These are phyloP conservation scores for Brachionus manjavacas DNA, from an alignment of 1,140 invertebrate genomes.

Conservation along the genomic window DNA sequence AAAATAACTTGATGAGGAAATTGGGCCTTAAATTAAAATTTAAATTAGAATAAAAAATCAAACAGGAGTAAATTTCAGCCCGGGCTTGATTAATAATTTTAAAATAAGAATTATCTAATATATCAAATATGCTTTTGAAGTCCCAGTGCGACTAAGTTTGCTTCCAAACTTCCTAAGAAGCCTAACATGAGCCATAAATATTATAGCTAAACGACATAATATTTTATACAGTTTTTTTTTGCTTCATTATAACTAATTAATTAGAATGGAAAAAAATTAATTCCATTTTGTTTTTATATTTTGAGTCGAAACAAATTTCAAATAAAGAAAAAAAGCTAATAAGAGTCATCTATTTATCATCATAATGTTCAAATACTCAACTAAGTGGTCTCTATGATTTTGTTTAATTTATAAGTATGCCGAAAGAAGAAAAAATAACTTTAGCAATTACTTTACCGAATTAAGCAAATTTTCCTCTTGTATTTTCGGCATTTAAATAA, in stretches of 20 bases:
- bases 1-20: background rate
- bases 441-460: constrained; percentile 5
- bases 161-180: background rate
- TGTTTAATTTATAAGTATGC: background rate
- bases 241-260: background rate
- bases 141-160: background rate
- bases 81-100: background rate
- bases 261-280: constrained; percentile 11
- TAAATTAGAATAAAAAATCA: background rate
- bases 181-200: background rate
- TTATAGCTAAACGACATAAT: background rate
- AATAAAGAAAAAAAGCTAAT: background rate
- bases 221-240: background rate
- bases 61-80: background rate
- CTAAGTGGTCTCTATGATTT: constrained; percentile 16
- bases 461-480: background rate
- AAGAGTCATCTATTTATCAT: constrained; percentile 25
- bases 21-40: background rate
- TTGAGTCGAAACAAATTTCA: background rate
- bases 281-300: background rate
- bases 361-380: background rate
- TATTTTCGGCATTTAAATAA: background rate
- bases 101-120: background rate
- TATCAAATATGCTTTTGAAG: background rate
- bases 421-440: background rate